These are phyloP conservation scores for Danio choprae DNA, from an alignment of 2,797 vertebrate genomes.

Conservation along the genomic window DNA sequence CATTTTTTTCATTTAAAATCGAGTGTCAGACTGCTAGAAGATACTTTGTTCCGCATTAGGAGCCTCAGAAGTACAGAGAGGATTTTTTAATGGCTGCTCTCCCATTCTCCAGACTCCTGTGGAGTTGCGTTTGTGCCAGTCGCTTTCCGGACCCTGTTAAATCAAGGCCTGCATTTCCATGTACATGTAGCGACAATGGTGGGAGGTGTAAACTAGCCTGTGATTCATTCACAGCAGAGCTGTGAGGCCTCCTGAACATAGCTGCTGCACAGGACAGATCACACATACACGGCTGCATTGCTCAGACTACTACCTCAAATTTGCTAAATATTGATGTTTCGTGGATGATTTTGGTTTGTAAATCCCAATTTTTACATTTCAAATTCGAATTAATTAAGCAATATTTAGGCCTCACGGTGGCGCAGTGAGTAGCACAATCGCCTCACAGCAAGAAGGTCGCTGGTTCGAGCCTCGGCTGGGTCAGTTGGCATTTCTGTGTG, in stretches of 20 bases:
- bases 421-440: too few species aligned
- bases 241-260: conserved; percentile 5
- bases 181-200: conserved; percentile 20
- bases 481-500: too few species aligned
- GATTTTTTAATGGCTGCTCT: not conserved
- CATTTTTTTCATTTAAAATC: too few species aligned
- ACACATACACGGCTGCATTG: not conserved
- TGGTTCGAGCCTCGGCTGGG: too few species aligned
- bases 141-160: conserved; percentile 26
- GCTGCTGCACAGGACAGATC: not conserved
- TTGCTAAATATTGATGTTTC: too few species aligned
- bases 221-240: conserved; percentile 24
- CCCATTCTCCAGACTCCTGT: not conserved
- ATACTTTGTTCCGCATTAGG: not conserved
- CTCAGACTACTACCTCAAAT: too few species aligned
- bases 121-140: conserved; percentile 23
- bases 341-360: too few species aligned
- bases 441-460: too few species aligned
- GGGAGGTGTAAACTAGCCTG: conserved; percentile 39
- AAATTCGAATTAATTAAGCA: too few species aligned
- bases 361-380: too few species aligned
- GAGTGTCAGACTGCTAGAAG: not conserved
- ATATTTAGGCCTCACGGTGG: too few species aligned
- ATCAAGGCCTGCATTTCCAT: conserved; percentile 24
- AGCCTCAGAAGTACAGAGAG: not conserved